Base-by-base conservation (phyloP, 2,113 vertebrate genomes). In the Capreolus pygargus region DNA sequence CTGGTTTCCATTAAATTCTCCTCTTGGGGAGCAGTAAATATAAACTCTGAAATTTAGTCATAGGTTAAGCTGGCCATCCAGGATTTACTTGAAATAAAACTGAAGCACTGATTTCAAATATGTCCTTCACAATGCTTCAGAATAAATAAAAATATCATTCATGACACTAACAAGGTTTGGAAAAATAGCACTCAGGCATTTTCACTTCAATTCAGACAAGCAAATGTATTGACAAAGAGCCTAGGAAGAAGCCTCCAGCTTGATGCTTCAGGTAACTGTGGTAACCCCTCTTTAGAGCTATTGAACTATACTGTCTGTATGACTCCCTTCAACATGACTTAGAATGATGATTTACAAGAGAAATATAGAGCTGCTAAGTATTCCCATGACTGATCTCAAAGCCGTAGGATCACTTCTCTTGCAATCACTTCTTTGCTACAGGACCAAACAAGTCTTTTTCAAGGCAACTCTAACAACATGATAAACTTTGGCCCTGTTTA, bases 81-180 rank as follows among this genome's bases (percentile, higher is more conserved):
- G 23, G 19, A 91, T 82, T 96, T 78, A 55, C 58, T n/a, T 95
- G 25, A 89, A 76, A 88, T 84, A 83, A 90, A 91, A 88, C 70
- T 78, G 43, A 27, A 78, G 30, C 58, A 67, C 23, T 88, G 25
- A 57, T 45, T 97, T 89, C 30, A 96, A 97, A 97, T 47, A 39
- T 5, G 70, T 84, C 27, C 55, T 67, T 84, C 58, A 96, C 8
- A 64, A 70, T 70, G 25, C 13, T 89, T 96, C 21, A 70, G 57
- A 91, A 96, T 83, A 93, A 92, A 98, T 89, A 87, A 93, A 97
- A 95, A 82, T 55, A 96, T 55, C 94, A 95, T 88, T 85, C 39
- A 60, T 86, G 52, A 15, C n/a, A 89, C 27, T 86, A 96, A 96
- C 30, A 89, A 93, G 50, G 36, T 95, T 88, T 79, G 86, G 86